Evolutionary conservation across 2,113 vertebrate genomes (phyloP), one percentile per base, ranked within the genome.

Genomic region (Melanostigma gelatinosum): DNA sequence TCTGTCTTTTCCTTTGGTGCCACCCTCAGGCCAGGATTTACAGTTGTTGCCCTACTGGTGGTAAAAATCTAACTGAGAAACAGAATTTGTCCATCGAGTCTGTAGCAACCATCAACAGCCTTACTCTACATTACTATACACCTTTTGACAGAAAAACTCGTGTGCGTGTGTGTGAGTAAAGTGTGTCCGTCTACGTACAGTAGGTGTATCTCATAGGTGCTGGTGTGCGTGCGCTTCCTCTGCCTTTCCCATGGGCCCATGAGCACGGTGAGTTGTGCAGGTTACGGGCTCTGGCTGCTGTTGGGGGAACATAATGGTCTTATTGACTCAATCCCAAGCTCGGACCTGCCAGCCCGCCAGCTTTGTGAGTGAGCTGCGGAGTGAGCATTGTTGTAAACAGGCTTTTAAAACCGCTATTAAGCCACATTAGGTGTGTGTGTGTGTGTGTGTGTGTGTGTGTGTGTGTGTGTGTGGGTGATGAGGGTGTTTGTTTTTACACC

Each of bases 341-440:
- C 58, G 27, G 77, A 85, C 82, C 87, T 85, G 80, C 81, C 89
- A 88, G 85, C 83, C 85, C 84, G 79, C 82, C 88, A 89, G 85
- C 79, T 88, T 79, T 90, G 89, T 91, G 77, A 83, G 85, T 80
- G 73, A 90, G 83, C 85, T 85, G 88, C 74, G 50, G 88, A 91
- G 84, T 87, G 86, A 88, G 84, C 82, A 57, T 81, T 90, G 92
- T 91, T 91, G 87, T 91, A 92, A 94, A 93, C 88, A 82, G 70
- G 40, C 72, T 74, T 93, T 92, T 91, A 92, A 90, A 90, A 85
- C 79, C 69, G 36, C 85, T 86, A 90, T 89, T 87, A 94, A 89
- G 80, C 77, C 75, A 85, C 85, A 84, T 83, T 87, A 84, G 70
- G 83, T 85, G 73, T 29, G 29, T 29, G 29, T 29, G 29, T 29